Base-by-base conservation (phyloP, 1,140 invertebrate species). In the Eulimnadia texana region DNA sequence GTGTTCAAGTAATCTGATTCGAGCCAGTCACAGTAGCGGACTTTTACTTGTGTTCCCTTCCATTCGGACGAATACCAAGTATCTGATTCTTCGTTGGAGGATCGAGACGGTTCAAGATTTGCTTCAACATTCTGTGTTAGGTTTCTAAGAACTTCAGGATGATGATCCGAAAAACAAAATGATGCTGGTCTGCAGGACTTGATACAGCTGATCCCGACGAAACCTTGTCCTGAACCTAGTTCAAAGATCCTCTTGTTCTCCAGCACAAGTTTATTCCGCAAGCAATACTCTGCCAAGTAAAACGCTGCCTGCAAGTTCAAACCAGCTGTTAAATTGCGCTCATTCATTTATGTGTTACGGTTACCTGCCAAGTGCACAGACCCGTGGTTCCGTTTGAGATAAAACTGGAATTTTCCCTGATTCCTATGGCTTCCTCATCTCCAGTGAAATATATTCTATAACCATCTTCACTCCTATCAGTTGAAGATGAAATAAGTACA, bases 361-460 rank as follows among this genome's bases (percentile, higher is more conserved):
- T 20, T 58, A 58, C 55, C 55, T 58, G 55, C 55, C 55, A 58
- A 22, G 55, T 58, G n/a, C 55, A 42, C 3, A 58, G 42, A 19
- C 55, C 55, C 28, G 55, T 58, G 23, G 55, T 58, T 16, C 55
- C 55, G 3, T 42, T 33, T 20, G 55, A 58, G 16, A 58, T 58
- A 19, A 58, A 20, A 33, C 28, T 58, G 13, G 28, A 22, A 27
- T 25, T 58, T 19, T 58, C 55, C 6, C 28, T 27, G 28, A 58
- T 33, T 27, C 55, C 42, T 10, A 58, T 42, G 0, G 55, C 20
- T 16, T 23, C 3, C 24, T 29, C n/a, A 13, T 58, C 42, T 11
- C 23, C 20, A 3, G 29, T 22, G 9, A 58, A 58, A 16, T 33
- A 58, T 10, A 27, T 58, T 13, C 55, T 22, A 19, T 28, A 58